Evolutionary conservation across 2,113 vertebrate genomes (phyloP), one percentile per base, ranked within the genome.

Genomic region (Anguilla rostrata): DNA sequence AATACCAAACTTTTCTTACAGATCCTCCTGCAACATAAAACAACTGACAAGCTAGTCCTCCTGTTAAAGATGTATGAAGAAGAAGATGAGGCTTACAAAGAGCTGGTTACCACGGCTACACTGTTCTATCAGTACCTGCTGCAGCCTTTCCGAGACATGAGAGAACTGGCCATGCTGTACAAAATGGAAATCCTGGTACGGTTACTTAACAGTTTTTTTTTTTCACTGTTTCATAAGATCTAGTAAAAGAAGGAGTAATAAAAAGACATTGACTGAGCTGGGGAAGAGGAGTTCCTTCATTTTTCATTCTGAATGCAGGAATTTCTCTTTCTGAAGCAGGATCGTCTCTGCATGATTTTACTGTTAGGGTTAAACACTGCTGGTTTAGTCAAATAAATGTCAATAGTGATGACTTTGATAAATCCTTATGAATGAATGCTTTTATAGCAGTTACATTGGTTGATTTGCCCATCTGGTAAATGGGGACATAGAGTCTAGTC

Each of bases 71-170:
- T 98, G 90, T 99, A 98, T 85, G 92, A 94, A 85, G 95, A 98
- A 82, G 98, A 99, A 92, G 98, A 99, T 0, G 93, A 96, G 86
- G 93, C 93, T 0, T 99, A 98, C 93, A 94, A 95, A 88, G 96
- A 98, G 82, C 91, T 99, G 87, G 97, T 97, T 88, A 96, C 96
- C 39, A 90, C 92, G 84, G 97, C 98, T 90, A 99, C 97, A 5
- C 91, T 90, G 49, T 98, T 97, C 94, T 98, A 97, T 93, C 98
- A 99, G 92, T 97, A 97, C 91, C 96, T 98, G 87, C 93, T 99
- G 89, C 96, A 98, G 92, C 98, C 98, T 0, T 98, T 99, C 86
- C 96, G 98, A 89, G 96, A 99, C 90, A 97, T 97, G 97, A 93
- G 98, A 71, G 98, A 99, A 92, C 93, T 98, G 90, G 97, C 97